These are phyloP conservation scores for Epicampocera succincta DNA, from an alignment of 2,888 invertebrate genomes.

Conservation along the genomic window DNA sequence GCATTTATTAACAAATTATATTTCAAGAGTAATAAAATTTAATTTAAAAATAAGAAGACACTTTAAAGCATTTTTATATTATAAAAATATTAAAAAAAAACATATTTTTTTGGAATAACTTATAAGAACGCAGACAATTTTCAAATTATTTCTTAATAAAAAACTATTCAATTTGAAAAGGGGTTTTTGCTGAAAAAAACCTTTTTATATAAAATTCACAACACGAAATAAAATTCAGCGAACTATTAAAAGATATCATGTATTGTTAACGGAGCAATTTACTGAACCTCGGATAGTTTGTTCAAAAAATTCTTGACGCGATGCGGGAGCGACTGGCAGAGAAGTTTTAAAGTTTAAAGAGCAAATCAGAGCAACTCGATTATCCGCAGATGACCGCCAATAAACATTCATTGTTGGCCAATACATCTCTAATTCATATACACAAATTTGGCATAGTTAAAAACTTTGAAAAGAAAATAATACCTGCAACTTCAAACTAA, in stretches of 20 bases:
- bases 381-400: not conserved
- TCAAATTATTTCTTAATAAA: constrained; percentile 36
- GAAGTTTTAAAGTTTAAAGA: constrained; percentile 8
- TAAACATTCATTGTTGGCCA: not conserved
- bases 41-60: constrained; percentile 58
- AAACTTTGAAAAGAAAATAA: no score
- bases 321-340: not conserved
- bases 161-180: constrained; percentile 45
- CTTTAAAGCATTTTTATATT: constrained; percentile 62
- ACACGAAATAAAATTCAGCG: constrained; percentile 35
- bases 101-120: constrained; percentile 28
- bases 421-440: not conserved
- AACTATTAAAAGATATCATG: not conserved
- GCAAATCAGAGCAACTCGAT: no score
- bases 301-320: not conserved
- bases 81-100: constrained; percentile 38
- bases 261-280: no score
- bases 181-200: constrained; percentile 42
- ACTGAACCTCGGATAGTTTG: no score
- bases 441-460: no score
- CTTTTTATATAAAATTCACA: constrained; percentile 29
- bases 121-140: constrained; percentile 18
- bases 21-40: constrained; percentile 19
- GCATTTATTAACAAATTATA: constrained; percentile 33
- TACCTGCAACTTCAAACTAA: no score